Evolutionary conservation across 2,797 vertebrate species (phyloP).

Genomic region (Heliangelus exortis): DNA sequence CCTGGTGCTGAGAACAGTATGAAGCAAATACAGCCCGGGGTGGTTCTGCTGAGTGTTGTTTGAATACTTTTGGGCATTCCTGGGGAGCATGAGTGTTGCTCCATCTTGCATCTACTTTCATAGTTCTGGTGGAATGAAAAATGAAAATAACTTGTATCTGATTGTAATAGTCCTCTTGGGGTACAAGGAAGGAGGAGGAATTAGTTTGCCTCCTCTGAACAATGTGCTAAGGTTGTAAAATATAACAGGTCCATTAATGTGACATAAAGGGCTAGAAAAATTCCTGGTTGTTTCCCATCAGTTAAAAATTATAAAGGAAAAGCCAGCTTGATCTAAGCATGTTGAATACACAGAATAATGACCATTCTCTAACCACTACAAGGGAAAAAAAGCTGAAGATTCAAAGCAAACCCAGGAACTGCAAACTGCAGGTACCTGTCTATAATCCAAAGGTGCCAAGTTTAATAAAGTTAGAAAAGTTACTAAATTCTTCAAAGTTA

Average conservation of each 20-base stretch:
- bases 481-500: slow-evolving; percentile 44
- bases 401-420: slow-evolving; percentile 3
- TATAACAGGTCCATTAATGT: neutral
- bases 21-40: slow-evolving; percentile 1
- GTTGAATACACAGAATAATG: neutral
- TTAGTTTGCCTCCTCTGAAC: neutral
- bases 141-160: neutral
- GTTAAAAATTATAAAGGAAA: neutral
- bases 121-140: neutral
- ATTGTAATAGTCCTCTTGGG: neutral
- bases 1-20: neutral
- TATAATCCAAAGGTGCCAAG: neutral
- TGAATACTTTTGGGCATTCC: slow-evolving; percentile 30
- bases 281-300: neutral
- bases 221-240: neutral
- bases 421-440: neutral
- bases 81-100: slow-evolving; percentile 24
- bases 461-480: neutral
- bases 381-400: neutral
- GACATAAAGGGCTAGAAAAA: neutral
- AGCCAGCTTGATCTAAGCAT: neutral
- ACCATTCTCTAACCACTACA: neutral
- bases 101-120: neutral
- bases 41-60: slow-evolving; percentile 50
- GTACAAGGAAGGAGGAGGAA: neutral